Base-by-base conservation (phyloP, 1,140 invertebrate genomes). In the Heliconius himera region DNA sequence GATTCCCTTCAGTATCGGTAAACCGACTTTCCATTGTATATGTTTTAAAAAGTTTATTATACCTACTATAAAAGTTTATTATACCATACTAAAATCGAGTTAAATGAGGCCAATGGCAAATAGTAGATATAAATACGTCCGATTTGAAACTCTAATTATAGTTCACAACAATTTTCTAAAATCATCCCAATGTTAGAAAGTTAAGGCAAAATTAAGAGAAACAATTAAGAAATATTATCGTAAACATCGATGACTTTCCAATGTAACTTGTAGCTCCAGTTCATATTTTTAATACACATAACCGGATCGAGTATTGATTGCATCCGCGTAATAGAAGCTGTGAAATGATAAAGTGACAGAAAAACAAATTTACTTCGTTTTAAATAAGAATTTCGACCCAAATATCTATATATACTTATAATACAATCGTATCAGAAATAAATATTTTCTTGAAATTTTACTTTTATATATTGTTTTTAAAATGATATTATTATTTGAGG, bases 181-280 rank as follows among this genome's bases (percentile, higher is more conserved):
- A 66, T 29, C 22, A 29, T 66, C 26, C 13, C 3, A 66, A n/a
- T 29, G 22, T 26, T 66, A 29, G 60, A 66, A 66, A 66, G 60
- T 66, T 13, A 29, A 66, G 13, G 13, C 22, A 18, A 66, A 66
- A 29, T 26, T 29, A 29, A 66, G 26, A 5, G 11, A 1, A 29
- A 29, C 60, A 66, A 66, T 66, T 66, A 29, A 29, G 9, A 66
- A 75, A 60, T 66, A 26, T 22, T 66, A 60, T n/a, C 18, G 74
- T 66, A 38, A 60, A 75, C 20, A 36, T 54, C 16, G n/a, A 75
- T 60, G 36, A 66, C 54, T 60, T 75, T 75, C 54, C 51, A 75
- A 75, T 60, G 54, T 75, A 41, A 75, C 74, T 38, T 66, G 54
- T 66, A 60, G 6, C 6, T 41, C 74, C n/a, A 75, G 54, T 75